Conservation (phyloP, 1,140 invertebrate genomes). For the Neocloeon triangulifer region DNA sequence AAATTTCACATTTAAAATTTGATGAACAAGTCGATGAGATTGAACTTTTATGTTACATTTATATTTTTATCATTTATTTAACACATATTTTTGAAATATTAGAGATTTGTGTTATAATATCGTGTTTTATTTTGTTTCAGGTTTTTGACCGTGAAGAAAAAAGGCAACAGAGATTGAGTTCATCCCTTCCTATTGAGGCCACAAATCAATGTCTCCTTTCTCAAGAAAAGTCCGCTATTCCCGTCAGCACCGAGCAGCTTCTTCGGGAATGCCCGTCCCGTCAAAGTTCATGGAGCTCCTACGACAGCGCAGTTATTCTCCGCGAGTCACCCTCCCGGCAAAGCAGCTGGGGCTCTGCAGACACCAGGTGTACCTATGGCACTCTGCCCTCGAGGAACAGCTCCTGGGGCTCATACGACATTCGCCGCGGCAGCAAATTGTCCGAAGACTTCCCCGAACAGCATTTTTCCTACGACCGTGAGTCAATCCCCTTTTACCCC, state of each 20-base stretch:
- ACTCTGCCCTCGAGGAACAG: constrained; percentile 36
- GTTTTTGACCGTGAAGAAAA: constrained; percentile 48
- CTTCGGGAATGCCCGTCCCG: constrained; percentile 26
- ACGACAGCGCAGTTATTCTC: constrained; percentile 46
- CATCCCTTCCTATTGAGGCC: constrained; percentile 2
- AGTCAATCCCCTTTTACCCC: constrained; percentile 36
- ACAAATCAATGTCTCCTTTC: constrained; percentile 2
- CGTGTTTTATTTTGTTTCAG: too few species aligned
- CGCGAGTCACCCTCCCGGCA: constrained; percentile 42
- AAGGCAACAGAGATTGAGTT: constrained; percentile 20
- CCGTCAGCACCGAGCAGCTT: constrained; percentile 10
- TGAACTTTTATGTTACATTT: too few species aligned
- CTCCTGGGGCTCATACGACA: constrained; percentile 51
- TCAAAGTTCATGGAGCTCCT: constrained; percentile 59
- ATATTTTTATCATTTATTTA: too few species aligned
- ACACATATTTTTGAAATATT: too few species aligned
- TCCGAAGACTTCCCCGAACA: constrained; percentile 17
- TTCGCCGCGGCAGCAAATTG: constrained; percentile 17
- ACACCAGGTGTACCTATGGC: constrained; percentile 25
- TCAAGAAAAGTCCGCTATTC: constrained; percentile 6
- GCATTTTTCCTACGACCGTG: constrained; percentile 31
- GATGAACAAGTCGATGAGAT: too few species aligned
- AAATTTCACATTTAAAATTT: too few species aligned
- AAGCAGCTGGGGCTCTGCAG: constrained; percentile 58
- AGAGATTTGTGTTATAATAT: too few species aligned